Base-by-base conservation (phyloP, 2,888 invertebrate genomes). In the Neoitamus cyanurus region DNA sequence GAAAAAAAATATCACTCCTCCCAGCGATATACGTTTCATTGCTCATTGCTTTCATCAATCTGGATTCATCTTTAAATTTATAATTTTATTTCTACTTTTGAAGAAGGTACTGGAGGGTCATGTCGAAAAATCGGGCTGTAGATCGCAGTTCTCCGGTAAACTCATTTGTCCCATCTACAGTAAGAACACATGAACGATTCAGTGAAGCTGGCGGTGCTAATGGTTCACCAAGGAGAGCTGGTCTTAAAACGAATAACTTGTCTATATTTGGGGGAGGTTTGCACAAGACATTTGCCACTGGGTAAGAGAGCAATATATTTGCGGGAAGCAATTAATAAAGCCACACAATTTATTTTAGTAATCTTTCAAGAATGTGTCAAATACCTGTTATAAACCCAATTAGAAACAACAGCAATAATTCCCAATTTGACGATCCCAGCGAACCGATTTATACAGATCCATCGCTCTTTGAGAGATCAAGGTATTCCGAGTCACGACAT, bases 371-470 rank as follows among this genome's bases (percentile, higher is more conserved):
- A 86, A 91, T 92, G 90, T 92, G 92, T 87, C 92, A 92, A 87
- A 88, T 91, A 85, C 91, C 91, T n/a, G 91, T 92, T 0, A 92
- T 92, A 86, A 91, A 92, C 86, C 92, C 91, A 25, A 90, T 92
- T 85, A 91, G 92, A 86, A 92, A 93, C 89, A 87, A 93, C 89
- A 88, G 92, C 85, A 92, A 90, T 85, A 92, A 92, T 15, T 89
- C 90, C 83, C 90, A 91, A 80, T 97, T 97, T 89, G 96, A 96
- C 89, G 97, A 97, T 90, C 97, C 97, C 46, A 97, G 97, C 89
- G 97, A 97, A 90, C 97, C 97, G 0, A 97, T 97, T 88, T 97
- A 97, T 91, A 97, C 97, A 0, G 97, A 97, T 91, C 97, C 97
- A 0, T 97, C 97, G 1, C 92, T 97, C 46, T 97, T 97, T 89